A percentile compares a stretch with the other conserved stretches of the same genome.
Conservation (phyloP, 2,113 vertebrate species). For the Oenanthe melanoleuca region DNA sequence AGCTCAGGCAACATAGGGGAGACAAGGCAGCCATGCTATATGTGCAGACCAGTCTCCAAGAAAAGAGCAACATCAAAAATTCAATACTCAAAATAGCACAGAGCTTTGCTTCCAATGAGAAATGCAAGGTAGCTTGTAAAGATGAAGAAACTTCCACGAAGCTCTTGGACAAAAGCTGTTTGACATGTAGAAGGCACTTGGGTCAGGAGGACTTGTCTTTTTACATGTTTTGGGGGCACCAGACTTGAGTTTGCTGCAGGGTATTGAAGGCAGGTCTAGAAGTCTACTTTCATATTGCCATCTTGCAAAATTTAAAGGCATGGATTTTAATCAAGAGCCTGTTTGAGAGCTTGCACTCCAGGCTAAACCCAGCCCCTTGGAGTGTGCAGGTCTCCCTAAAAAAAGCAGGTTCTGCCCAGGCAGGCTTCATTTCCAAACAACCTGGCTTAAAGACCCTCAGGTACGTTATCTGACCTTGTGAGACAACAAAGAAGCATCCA, state of each 20-base stretch:
- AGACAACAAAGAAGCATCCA: fast-evolving
- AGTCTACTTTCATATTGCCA: not conserved
- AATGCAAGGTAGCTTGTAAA: not conserved
- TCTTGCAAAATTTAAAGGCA: not conserved
- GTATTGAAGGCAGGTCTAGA: not conserved
- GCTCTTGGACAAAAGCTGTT: not conserved
- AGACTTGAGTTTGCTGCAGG: not conserved
- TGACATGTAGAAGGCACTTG: not conserved
- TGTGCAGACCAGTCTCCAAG: not conserved
- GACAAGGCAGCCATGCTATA: not conserved
- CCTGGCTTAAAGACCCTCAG: not conserved
- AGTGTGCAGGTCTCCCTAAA: not conserved
- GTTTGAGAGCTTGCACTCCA: not conserved
- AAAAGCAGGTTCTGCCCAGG: not conserved
- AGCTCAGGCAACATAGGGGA: not conserved
- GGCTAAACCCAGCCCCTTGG: not conserved
- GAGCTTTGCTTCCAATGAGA: not conserved
- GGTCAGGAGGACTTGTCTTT: not conserved
- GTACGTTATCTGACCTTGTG: not conserved
- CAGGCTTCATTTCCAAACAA: not conserved
- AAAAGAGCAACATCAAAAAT: not conserved
- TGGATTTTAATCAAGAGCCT: not conserved
- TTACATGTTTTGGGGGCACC: not conserved
- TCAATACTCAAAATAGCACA: not conserved
- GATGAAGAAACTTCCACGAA: not conserved